Evolutionary conservation across 2,888 invertebrate species (phyloP), one percentile per base, ranked within the genome.

Genomic region (Pomacea canaliculata): DNA sequence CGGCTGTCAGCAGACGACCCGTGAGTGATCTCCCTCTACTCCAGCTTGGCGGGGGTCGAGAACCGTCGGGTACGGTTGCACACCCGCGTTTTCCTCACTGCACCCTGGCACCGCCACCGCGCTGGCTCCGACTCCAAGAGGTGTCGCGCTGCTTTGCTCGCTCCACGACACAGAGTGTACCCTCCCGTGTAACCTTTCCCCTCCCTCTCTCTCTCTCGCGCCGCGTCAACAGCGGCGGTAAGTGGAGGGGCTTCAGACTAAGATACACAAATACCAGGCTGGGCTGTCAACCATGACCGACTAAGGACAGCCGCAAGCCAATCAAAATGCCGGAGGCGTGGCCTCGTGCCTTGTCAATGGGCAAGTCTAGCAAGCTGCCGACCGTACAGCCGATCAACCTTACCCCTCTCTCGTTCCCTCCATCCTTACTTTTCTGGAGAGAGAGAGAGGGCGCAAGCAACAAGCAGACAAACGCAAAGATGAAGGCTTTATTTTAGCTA

Each of bases 241-340:
- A 10, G 16, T 16, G 8, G 51, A 56, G 16, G 37, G 37, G 16
- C 7, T 16, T 56, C 51, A 56, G 8, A 56, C 4, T 37, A 37
- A 56, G 51, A 56, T 16, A 63, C 63, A 19, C 12, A 63, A n/a
- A 27, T 4, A 2, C 63, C n/a, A 12, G 19, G 63, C 63, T 12
- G 23, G 27, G 63, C 12, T 63, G 63, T 63, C 63, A 63, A 63
- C 63, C 27, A 27, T 63, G 63, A 63, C 63, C 63, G n/a, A 63
- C 63, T 12, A 23, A 27, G 63, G 63, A 63, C 63, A 63, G 23
- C 63, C 23, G n/a, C 63, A 10, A 27, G 27, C 63, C 63, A 63
- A 63, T 63, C 63, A 19, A 63, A 63, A 63, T 10, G 16, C 63
- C 16, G 51, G 66, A 46, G 66, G 66, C 37, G 66, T 67, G 66